These are phyloP conservation scores for Luffia ferchaultella DNA, from an alignment of 2,888 invertebrate genomes.

Conservation along the genomic window DNA sequence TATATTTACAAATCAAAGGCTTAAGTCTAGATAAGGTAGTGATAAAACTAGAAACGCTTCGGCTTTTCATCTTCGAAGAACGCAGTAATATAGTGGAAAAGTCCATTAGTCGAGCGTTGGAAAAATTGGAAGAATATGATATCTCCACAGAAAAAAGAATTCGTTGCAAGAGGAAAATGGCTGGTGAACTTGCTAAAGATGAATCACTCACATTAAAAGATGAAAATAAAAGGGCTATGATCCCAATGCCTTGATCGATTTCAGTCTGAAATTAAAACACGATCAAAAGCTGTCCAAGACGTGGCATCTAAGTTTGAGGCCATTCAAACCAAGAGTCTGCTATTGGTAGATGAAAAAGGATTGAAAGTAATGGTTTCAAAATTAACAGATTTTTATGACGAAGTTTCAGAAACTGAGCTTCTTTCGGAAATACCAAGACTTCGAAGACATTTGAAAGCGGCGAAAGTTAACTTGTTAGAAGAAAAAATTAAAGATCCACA, in stretches of 20 bases:
- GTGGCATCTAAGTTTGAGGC: constrained; percentile 12
- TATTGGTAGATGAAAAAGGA: constrained; percentile 10
- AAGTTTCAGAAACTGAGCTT: constrained; percentile 9
- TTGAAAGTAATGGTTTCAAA: constrained; percentile 10
- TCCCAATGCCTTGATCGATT: constrained; percentile 11
- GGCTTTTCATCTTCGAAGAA: constrained; percentile 9
- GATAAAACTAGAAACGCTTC: constrained; percentile 11
- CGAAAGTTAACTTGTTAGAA: neutral
- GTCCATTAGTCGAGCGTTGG: constrained; percentile 4
- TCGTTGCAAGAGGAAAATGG: constrained; percentile 8
- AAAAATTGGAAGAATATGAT: constrained; percentile 7
- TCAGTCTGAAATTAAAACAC: constrained; percentile 4
- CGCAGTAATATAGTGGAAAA: constrained; percentile 6
- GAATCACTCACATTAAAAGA: constrained; percentile 10
- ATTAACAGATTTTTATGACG: constrained; percentile 6
- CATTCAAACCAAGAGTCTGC: constrained; percentile 11
- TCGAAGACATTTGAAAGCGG: constrained; percentile 11
- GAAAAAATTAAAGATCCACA: neutral
- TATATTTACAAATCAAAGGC: constrained; percentile 12
- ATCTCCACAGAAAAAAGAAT: constrained; percentile 1
- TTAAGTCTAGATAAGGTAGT: constrained; percentile 5
- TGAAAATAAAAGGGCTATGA: constrained; percentile 10
- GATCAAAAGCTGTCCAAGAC: constrained; percentile 6
- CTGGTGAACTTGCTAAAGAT: constrained; percentile 3
- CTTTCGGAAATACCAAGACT: constrained; percentile 8